Conservation (phyloP, 2,113 vertebrate genomes). For the Cryptotis parvus region DNA sequence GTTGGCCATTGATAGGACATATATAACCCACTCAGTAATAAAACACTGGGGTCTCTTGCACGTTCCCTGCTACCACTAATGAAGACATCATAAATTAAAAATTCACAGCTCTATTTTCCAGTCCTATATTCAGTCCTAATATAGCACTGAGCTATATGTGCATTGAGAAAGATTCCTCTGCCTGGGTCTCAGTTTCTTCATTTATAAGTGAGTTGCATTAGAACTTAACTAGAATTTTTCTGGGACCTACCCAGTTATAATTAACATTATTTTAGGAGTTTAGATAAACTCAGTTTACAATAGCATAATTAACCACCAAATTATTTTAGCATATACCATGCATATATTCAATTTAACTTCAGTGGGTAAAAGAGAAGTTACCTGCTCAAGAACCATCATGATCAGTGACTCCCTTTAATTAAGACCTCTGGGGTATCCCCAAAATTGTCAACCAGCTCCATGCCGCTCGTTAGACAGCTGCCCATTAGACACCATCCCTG, state of each 20-base stretch:
- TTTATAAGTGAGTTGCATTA: background rate
- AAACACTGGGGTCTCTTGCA: background rate
- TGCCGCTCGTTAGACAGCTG: rapidly evolving
- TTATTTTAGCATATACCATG: background rate
- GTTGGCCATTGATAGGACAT: constrained; percentile 40
- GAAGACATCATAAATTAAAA: background rate
- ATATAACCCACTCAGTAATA: background rate
- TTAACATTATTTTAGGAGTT: background rate
- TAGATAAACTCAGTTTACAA: constrained; percentile 12
- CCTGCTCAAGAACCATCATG: background rate
- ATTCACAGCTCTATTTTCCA: background rate
- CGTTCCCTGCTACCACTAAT: background rate
- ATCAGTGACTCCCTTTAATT: background rate
- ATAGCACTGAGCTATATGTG: background rate
- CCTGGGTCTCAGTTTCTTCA: background rate
- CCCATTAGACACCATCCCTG: too few species aligned
- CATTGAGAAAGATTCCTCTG: background rate
- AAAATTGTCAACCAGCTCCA: rapidly evolving
- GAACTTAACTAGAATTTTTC: background rate
- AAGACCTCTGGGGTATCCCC: background rate
- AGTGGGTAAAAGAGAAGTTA: background rate
- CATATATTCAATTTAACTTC: background rate
- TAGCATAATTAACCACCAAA: background rate
- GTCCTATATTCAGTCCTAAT: background rate
- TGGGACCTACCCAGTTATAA: background rate